These are phyloP conservation scores for Bothrops jararaca DNA, from an alignment of 2,113 vertebrate species.

Conservation along the genomic window DNA sequence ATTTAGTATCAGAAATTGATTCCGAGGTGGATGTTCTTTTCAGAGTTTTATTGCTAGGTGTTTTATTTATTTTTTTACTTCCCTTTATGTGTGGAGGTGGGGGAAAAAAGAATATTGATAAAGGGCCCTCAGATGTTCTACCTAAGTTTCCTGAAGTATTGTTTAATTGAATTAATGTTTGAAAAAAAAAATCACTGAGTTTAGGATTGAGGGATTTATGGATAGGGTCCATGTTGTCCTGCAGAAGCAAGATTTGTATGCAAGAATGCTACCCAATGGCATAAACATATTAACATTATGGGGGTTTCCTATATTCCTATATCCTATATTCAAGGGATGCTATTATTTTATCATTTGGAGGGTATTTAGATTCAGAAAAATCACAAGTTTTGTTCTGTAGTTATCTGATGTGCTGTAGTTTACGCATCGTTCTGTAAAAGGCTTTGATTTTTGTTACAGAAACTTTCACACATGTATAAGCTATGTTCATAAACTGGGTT, in stretches of 20 bases:
- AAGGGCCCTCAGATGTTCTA: neutral
- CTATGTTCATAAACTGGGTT: neutral
- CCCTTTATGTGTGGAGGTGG: neutral
- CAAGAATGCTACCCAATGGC: neutral
- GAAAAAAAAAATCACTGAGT: neutral
- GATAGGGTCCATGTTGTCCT: neutral
- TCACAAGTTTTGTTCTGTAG: neutral
- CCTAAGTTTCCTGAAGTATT: neutral
- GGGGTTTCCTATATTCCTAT: neutral
- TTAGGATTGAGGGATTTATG: neutral
- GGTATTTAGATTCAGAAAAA: neutral
- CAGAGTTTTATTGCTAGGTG: neutral
- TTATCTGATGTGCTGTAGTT: neutral
- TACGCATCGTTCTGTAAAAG: neutral
- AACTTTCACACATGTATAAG: neutral
- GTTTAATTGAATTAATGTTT: neutral
- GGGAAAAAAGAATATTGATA: neutral
- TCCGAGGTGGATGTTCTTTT: neutral
- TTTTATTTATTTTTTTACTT: neutral
- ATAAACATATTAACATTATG: neutral
- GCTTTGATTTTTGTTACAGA: neutral
- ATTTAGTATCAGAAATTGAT: neutral
- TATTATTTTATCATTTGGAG: neutral
- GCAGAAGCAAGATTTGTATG: neutral
- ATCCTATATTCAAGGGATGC: neutral